phyloP scores from a whole-genome alignment of 2,888 invertebrate species.

The Amphipyra tragopoginis region DNA sequence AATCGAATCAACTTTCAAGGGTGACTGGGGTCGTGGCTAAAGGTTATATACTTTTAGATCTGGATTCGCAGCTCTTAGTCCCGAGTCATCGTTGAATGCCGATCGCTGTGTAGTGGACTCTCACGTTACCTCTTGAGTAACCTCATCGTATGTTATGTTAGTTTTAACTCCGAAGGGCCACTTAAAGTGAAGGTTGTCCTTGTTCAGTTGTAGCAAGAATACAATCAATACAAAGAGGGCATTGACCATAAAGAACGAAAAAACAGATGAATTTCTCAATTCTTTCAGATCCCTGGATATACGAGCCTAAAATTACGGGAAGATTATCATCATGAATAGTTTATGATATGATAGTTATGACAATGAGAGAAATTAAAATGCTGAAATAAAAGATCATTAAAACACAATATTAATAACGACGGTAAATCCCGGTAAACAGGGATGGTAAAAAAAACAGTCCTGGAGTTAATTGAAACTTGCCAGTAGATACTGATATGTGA shows the following conservation, averaged over 20 bases:
- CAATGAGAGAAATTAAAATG: constrained; percentile 41
- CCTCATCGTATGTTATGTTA: constrained; percentile 97
- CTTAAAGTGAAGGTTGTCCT: constrained; percentile 98
- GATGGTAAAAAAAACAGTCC: not conserved
- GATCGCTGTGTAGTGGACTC: constrained; percentile 81
- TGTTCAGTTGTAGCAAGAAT: constrained; percentile 99
- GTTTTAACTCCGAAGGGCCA: constrained; percentile 99
- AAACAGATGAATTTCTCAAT: constrained; percentile 97
- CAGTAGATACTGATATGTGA: no score
- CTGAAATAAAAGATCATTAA: constrained; percentile 70
- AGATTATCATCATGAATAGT: constrained; percentile 67
- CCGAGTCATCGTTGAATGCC: constrained; percentile 88
- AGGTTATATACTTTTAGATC: constrained; percentile 30
- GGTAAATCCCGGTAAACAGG: not conserved
- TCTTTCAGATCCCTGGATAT: constrained; percentile 97
- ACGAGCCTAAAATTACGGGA: constrained; percentile 94
- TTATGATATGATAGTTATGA: constrained; percentile 41
- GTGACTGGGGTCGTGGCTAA: constrained; percentile 85
- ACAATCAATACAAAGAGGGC: constrained; percentile 99
- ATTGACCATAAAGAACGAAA: constrained; percentile 99
- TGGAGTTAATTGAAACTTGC: no score
- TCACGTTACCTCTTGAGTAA: constrained; percentile 96
- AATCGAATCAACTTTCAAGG: constrained; percentile 87
- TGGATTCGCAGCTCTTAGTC: constrained; percentile 48
- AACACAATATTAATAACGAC: constrained; percentile 9